These are phyloP conservation scores for Ormyrus pomaceus DNA, from an alignment of 2,888 invertebrate species.

Conservation along the genomic window DNA sequence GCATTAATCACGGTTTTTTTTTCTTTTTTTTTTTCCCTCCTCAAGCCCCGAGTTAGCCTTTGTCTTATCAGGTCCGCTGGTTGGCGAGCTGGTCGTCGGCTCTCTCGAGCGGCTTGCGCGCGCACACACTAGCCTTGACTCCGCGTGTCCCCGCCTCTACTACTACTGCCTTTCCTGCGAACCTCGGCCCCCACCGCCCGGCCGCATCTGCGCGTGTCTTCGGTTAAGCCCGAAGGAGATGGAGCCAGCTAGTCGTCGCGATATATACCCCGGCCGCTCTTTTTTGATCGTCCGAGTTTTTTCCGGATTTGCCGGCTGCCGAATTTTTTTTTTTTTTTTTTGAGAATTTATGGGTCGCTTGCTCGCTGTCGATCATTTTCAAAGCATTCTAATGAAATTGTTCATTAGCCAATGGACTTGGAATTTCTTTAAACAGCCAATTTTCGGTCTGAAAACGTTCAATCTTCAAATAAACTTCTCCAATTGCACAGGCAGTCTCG, in stretches of 20 bases:
- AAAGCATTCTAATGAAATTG: no score
- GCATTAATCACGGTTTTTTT: no score
- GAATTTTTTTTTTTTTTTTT: neutral
- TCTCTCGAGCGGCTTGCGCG: slow-evolving; percentile 44
- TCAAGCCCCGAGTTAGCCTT: slow-evolving; percentile 65
- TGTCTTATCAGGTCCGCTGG: slow-evolving; percentile 69
- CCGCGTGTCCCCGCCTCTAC: slow-evolving; percentile 61
- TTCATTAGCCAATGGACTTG: no score
- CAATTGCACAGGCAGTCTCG: no score
- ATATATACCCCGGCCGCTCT: no score
- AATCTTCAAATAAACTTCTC: no score
- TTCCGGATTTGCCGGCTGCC: neutral
- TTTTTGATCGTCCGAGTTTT: no score
- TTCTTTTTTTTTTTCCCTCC: neutral
- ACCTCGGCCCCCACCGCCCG: slow-evolving; percentile 62
- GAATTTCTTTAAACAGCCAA: no score
- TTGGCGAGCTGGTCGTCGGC: neutral
- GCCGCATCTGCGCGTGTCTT: neutral
- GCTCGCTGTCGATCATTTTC: no score
- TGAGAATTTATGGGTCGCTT: neutral
- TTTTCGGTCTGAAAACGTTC: no score
- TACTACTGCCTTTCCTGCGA: slow-evolving; percentile 69
- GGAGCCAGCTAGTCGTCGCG: no score
- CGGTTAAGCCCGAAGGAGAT: no score
- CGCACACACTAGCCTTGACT: slow-evolving; percentile 72